phyloP scores from a whole-genome alignment of 2,888 invertebrate species.

The Choristoneura rosaceana region DNA sequence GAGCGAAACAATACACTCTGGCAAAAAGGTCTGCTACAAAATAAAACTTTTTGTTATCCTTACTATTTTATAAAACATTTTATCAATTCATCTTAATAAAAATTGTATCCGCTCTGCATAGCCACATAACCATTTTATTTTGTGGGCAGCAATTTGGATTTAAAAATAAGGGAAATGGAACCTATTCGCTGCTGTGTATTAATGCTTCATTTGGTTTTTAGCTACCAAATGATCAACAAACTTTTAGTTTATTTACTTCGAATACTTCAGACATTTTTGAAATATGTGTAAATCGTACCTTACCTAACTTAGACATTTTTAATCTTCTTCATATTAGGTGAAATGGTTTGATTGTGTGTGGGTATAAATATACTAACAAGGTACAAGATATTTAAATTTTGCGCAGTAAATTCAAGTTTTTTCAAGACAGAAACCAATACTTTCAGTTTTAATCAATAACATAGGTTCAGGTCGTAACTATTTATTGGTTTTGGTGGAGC shows the following conservation, averaged over 20 bases:
- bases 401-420: neutral
- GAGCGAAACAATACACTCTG: too few relatives aligned
- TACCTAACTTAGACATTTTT: too few relatives aligned
- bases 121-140: slow-evolving; percentile 4
- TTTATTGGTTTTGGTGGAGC: neutral
- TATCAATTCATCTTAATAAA: neutral
- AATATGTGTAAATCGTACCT: neutral
- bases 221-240: neutral
- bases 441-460: neutral
- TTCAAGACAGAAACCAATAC: neutral
- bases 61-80: neutral
- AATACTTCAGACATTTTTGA: neutral
- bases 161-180: neutral
- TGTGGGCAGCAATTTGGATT: neutral
- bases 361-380: too few relatives aligned
- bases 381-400: too few relatives aligned
- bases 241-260: neutral
- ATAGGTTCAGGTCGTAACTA: too few relatives aligned
- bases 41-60: too few relatives aligned
- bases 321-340: too few relatives aligned
- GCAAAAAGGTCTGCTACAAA: too few relatives aligned
- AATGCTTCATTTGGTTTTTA: neutral
- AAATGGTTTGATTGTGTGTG: too few relatives aligned
- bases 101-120: neutral
- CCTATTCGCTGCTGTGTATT: slow-evolving; percentile 4